These are phyloP conservation scores for Xestia ashworthii DNA, from an alignment of 2,888 invertebrate species.

Conservation along the genomic window DNA sequence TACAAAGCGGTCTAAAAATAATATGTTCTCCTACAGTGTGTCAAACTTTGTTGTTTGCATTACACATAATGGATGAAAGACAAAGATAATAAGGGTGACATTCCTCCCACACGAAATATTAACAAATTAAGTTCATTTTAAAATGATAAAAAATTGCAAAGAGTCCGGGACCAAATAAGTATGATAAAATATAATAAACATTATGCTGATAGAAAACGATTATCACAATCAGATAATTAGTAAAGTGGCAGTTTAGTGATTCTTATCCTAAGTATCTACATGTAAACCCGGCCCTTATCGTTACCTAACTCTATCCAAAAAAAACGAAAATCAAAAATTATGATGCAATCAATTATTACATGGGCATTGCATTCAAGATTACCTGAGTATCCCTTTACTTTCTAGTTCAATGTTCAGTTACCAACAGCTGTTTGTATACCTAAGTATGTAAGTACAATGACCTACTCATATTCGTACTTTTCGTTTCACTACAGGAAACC, in stretches of 20 bases:
- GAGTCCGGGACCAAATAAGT: background rate
- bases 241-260: constrained; percentile 22
- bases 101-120: constrained; percentile 13
- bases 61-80: constrained; percentile 18
- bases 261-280: constrained; percentile 22
- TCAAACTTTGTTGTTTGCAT: constrained; percentile 36
- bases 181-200: constrained; percentile 6
- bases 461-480: background rate
- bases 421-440: background rate
- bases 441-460: background rate
- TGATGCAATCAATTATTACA: constrained; percentile 2
- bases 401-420: constrained; percentile 3
- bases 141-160: constrained; percentile 1
- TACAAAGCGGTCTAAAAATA: constrained; percentile 74
- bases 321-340: background rate
- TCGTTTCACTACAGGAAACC: no score
- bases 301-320: background rate
- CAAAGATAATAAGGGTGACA: constrained; percentile 27
- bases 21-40: constrained; percentile 65
- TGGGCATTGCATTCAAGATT: background rate
- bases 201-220: constrained; percentile 15
- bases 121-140: constrained; percentile 6
- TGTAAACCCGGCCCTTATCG: constrained; percentile 12
- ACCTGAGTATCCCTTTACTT: background rate
- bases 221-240: constrained; percentile 37